These are phyloP conservation scores for Dascillus cervinus DNA, from an alignment of 2,888 invertebrate species.

Conservation along the genomic window DNA sequence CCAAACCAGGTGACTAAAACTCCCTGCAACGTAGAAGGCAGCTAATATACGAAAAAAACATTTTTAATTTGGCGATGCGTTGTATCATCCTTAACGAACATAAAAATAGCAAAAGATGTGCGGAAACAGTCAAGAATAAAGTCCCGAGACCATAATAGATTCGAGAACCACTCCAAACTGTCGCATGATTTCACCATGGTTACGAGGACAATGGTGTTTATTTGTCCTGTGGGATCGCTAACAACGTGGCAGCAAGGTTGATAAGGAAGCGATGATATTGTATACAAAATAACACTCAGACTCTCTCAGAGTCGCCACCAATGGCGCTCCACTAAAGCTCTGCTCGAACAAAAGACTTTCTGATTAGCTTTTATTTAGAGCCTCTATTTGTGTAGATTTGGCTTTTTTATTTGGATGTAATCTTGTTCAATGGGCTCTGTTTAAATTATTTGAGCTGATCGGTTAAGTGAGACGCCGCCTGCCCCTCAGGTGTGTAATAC, in stretches of 20 bases:
- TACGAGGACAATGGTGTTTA: slow-evolving; percentile 46
- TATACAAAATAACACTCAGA: slow-evolving; percentile 36
- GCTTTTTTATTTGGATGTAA: slow-evolving; percentile 16
- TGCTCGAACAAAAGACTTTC: slow-evolving; percentile 17
- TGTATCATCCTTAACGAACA: too few relatives aligned
- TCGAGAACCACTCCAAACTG: slow-evolving; percentile 34
- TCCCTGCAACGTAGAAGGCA: background rate
- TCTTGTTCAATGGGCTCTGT: slow-evolving; percentile 15
- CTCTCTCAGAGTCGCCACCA: slow-evolving; percentile 14
- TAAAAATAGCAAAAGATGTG: slow-evolving; percentile 16
- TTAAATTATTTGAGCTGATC: slow-evolving; percentile 13
- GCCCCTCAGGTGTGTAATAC: slow-evolving; percentile 24
- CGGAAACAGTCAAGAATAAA: slow-evolving; percentile 21
- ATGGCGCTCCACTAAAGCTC: slow-evolving; percentile 16
- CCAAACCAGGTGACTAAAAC: slow-evolving; percentile 13
- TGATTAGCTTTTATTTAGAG: slow-evolving; percentile 23
- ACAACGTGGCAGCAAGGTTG: slow-evolving; percentile 43
- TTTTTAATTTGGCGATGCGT: background rate
- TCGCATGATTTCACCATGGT: slow-evolving; percentile 45
- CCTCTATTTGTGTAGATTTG: too few relatives aligned
- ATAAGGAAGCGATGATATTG: slow-evolving; percentile 45
- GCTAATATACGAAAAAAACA: background rate
- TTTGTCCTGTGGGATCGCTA: slow-evolving; percentile 46
- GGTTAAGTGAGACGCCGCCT: slow-evolving; percentile 2
- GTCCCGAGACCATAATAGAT: slow-evolving; percentile 27